Base-by-base conservation (phyloP, 2,113 vertebrate species). In the Corythornis madagascariensis region DNA sequence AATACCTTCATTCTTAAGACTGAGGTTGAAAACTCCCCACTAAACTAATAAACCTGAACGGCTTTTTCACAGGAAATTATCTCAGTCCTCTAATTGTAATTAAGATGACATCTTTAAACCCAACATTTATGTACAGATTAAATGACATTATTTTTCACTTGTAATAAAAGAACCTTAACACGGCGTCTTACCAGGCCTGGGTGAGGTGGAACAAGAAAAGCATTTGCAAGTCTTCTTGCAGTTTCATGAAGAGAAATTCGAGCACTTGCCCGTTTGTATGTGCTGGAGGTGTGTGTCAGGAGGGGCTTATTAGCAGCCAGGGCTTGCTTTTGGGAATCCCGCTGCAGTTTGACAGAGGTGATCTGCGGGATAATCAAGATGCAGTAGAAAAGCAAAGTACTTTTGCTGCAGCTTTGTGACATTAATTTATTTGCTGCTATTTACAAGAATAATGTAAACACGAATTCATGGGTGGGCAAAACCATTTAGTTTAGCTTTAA, bases 21-120 rank as follows among this genome's bases (percentile, higher is more conserved):
- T 28, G 61, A 81, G 60, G 43, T n/a, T 65, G 63, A 94, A 92
- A 93, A 72, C 31, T 83, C 61, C 56, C 22, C 7, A 6, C 22
- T 86, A 73, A 86, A 74, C 35, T 93, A 88, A 85, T 94, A 80
- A 94, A 83, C 38, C 22, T 61, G 22, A 91, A 26, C 47, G 82
- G 38, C 16, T 81, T 92, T 86, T 88, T 88, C 26, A 55, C 16
- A 82, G 85, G 79, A 89, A 87, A 57, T 84, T 1, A 83, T 78
- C 79, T 93, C 82, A 83, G 57, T 80, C 42, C 50, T 87, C 85
- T 91, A 85, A 81, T 90, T 94, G 48, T 70, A 81, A 75, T 90
- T 88, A 78, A 88, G 56, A 45, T 76, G 74, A 59, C 50, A 76
- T 72, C 45, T 94, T 88, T 64, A 79, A 89, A 84, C 67, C 52